A percentile compares a stretch with the other conserved stretches of the same genome.
These are phyloP conservation scores for Campoletis sonorensis DNA, from an alignment of 1,140 invertebrate genomes.

Conservation along the genomic window DNA sequence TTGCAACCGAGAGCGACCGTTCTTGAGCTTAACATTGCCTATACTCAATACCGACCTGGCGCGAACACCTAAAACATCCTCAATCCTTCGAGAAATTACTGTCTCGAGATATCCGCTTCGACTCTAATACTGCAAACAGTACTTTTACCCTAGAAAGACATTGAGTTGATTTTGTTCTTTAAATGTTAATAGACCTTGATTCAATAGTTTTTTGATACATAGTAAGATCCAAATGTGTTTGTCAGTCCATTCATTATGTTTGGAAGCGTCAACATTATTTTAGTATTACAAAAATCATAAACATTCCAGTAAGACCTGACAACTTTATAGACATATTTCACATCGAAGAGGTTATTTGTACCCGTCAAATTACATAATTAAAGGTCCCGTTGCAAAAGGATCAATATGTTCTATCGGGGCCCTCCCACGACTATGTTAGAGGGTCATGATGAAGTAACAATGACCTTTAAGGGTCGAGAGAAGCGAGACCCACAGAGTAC, in stretches of 20 bases:
- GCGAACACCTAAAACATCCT: constrained; percentile 52
- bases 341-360: neutral
- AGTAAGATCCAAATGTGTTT: too few relatives aligned
- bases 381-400: neutral
- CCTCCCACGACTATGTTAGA: constrained; percentile 60
- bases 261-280: too few relatives aligned
- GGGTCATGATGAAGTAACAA: constrained; percentile 75
- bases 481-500: constrained; percentile 44
- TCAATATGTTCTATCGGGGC: constrained; percentile 46
- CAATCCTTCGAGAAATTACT: constrained; percentile 11
- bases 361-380: neutral
- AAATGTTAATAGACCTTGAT: neutral
- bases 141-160: neutral
- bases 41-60: constrained; percentile 39
- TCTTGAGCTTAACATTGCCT: constrained; percentile 42
- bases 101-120: constrained; percentile 30
- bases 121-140: constrained; percentile 8
- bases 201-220: neutral
- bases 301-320: neutral
- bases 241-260: neutral
- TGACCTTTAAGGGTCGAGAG: constrained; percentile 62
- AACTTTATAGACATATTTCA: too few relatives aligned
- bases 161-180: neutral
- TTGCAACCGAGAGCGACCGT: constrained; percentile 67
- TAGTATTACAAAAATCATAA: neutral